phyloP scores from a whole-genome alignment of 1,140 invertebrate genomes.

The Globodera rostochiensis region DNA sequence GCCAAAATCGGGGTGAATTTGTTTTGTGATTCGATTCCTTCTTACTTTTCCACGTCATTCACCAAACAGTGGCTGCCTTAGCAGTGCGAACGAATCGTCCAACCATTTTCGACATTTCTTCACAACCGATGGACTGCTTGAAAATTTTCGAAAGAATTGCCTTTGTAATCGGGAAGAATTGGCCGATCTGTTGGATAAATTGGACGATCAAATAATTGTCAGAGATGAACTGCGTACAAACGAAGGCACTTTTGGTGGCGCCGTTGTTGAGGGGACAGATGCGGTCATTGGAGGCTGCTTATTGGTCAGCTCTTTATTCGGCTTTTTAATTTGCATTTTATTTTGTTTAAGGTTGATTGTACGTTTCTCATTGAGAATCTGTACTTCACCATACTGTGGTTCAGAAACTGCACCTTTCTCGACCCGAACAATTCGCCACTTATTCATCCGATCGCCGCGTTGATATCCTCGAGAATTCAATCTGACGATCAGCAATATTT shows the following conservation, averaged over 20 bases:
- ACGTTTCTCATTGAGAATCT: slow-evolving; percentile 23
- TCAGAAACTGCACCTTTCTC: slow-evolving; percentile 30
- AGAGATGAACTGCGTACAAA: slow-evolving; percentile 13
- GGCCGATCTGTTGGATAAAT: slow-evolving; percentile 29
- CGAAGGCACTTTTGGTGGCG: background rate
- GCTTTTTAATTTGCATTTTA: background rate
- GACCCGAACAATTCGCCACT: slow-evolving; percentile 17
- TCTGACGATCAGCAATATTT: slow-evolving; percentile 25
- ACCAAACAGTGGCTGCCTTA: background rate
- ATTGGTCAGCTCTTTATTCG: slow-evolving; percentile 1
- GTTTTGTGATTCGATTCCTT: background rate
- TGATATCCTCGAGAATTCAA: slow-evolving; percentile 19
- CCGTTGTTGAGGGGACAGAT: background rate
- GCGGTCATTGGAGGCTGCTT: slow-evolving; percentile 25
- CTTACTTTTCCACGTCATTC: no score
- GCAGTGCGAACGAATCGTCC: slow-evolving; percentile 5
- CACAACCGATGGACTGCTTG: slow-evolving; percentile 30
- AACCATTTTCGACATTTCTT: slow-evolving; percentile 28
- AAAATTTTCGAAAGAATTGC: slow-evolving; percentile 36
- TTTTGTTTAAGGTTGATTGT: slow-evolving; percentile 1
- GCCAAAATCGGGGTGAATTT: background rate
- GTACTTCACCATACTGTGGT: slow-evolving; percentile 35
- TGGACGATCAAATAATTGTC: slow-evolving; percentile 29
- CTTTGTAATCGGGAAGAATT: slow-evolving; percentile 30
- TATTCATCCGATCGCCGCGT: slow-evolving; percentile 32